A percentile compares a stretch with the other conserved stretches of the same genome.
Conservation (phyloP, 2,888 invertebrate species). For the Leptopterna dolabrata region DNA sequence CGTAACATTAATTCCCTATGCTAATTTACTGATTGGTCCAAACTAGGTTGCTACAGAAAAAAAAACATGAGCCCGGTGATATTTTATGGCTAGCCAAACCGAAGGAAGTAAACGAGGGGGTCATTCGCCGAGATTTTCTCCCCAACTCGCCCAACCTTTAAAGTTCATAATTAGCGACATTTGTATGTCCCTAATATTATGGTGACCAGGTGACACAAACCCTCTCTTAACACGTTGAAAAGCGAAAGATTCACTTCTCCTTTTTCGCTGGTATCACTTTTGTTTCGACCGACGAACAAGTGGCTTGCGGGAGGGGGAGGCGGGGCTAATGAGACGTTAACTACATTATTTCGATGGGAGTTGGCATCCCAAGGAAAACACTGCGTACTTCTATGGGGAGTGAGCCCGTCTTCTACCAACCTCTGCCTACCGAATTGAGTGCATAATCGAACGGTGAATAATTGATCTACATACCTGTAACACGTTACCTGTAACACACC, state of each 20-base stretch:
- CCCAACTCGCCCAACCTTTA: neutral
- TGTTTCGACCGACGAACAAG: neutral
- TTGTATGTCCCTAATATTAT: neutral
- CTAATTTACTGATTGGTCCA: neutral
- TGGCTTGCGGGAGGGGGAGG: neutral
- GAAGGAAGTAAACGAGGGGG: neutral
- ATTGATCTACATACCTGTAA: too few species aligned
- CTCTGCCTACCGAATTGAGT: too few species aligned
- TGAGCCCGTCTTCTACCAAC: neutral
- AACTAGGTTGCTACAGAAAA: neutral
- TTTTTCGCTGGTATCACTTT: neutral
- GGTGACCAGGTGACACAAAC: neutral
- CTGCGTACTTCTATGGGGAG: neutral
- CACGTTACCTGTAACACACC: too few species aligned
- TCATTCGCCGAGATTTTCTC: neutral
- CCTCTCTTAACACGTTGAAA: neutral
- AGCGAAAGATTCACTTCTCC: neutral
- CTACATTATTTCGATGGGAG: neutral
- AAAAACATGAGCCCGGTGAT: neutral
- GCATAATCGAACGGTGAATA: too few species aligned
- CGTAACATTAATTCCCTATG: too few species aligned
- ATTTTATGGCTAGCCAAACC: neutral
- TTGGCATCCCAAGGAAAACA: slow-evolving; percentile 11
- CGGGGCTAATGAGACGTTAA: slow-evolving; percentile 26
- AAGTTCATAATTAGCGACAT: slow-evolving; percentile 3